Conservation (phyloP, 2,888 invertebrate species). For the Steinernema hermaphroditum region DNA sequence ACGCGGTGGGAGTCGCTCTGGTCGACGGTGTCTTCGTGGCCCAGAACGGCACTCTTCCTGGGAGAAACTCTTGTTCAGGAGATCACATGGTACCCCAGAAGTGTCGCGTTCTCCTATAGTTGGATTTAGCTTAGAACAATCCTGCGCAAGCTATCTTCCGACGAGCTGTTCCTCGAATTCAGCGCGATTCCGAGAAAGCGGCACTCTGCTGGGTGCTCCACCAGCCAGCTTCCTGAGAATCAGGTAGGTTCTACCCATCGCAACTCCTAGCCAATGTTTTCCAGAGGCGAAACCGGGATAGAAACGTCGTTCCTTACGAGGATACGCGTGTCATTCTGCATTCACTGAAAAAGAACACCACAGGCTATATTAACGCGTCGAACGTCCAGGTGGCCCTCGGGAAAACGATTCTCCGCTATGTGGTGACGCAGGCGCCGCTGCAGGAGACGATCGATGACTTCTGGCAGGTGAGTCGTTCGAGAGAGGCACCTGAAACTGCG, state of each 20-base stretch:
- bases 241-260: slow-evolving; percentile 26
- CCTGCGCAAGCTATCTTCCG: neutral
- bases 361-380: slow-evolving; percentile 89
- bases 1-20: neutral
- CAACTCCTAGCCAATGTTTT: too few species aligned
- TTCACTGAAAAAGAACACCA: slow-evolving; percentile 81
- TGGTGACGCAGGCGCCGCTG: slow-evolving; percentile 73
- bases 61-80: neutral
- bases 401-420: slow-evolving; percentile 39
- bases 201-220: slow-evolving; percentile 45
- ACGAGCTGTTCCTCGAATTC: slow-evolving; percentile 36
- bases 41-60: neutral
- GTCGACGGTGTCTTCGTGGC: neutral
- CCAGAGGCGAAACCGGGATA: slow-evolving; percentile 68
- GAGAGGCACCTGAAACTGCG: too few species aligned
- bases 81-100: neutral
- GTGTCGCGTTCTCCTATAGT: too few species aligned
- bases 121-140: neutral
- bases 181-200: slow-evolving; percentile 43
- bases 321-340: slow-evolving; percentile 82
- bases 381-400: slow-evolving; percentile 74
- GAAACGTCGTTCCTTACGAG: slow-evolving; percentile 84
- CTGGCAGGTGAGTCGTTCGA: too few species aligned
- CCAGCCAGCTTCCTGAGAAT: slow-evolving; percentile 47
- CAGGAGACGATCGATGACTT: slow-evolving; percentile 74